A percentile compares a stretch with the other conserved stretches of the same genome.
Conservation (phyloP, 2,888 invertebrate species). For the Diaperis boleti region DNA sequence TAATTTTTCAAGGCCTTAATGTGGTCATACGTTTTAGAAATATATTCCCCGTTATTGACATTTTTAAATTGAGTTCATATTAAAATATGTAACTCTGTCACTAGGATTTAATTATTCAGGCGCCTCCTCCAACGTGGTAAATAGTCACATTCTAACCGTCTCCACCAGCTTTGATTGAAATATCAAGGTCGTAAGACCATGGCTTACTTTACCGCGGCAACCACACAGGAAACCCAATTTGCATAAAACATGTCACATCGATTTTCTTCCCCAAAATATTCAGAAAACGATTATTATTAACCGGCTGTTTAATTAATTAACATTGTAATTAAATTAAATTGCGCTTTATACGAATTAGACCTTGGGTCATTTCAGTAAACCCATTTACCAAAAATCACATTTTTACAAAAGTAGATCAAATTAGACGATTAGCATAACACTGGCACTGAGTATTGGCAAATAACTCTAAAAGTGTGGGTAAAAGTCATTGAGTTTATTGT, state of each 20-base stretch:
- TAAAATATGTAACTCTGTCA: neutral
- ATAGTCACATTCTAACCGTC: conserved; percentile 50
- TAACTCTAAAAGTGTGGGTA: conserved; percentile 7
- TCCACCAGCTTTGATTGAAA: conserved; percentile 50
- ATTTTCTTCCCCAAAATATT: conserved; percentile 13
- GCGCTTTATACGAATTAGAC: conserved; percentile 20
- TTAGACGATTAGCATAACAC: conserved; percentile 22
- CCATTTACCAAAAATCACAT: conserved; percentile 27
- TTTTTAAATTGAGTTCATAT: too few relatives aligned
- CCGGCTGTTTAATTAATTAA: conserved; percentile 24
- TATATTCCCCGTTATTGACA: too few relatives aligned
- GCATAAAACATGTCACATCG: conserved; percentile 23
- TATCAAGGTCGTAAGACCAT: conserved; percentile 57
- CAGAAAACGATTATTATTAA: conserved; percentile 13
- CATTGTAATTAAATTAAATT: too few relatives aligned
- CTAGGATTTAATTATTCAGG: conserved; percentile 6
- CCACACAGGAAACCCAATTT: conserved; percentile 26
- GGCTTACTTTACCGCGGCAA: conserved; percentile 49
- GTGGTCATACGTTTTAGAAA: too few relatives aligned
- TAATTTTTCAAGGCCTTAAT: too few relatives aligned
- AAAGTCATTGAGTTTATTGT: conserved; percentile 6
- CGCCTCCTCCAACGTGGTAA: conserved; percentile 26
- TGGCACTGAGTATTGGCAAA: conserved; percentile 12
- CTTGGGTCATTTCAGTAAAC: conserved; percentile 24
- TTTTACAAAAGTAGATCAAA: conserved; percentile 20